Conservation (phyloP, 2,888 invertebrate species). For the Pristionchus japonicus region DNA sequence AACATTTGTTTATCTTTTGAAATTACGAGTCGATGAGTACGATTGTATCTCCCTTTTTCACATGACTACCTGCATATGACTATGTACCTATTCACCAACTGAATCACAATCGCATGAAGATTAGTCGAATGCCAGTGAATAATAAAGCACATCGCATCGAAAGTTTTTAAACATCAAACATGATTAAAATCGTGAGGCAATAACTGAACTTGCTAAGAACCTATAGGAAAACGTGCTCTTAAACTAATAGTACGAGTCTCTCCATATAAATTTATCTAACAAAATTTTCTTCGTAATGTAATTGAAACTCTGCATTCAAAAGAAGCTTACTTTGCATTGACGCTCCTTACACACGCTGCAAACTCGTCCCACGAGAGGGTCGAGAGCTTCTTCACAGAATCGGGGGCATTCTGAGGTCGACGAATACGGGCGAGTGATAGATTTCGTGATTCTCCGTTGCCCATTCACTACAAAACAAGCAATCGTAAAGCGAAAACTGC, state of each 20-base stretch:
- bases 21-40: background rate
- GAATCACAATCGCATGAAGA: too few species aligned
- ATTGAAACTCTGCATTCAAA: too few species aligned
- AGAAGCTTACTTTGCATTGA: conserved; percentile 41
- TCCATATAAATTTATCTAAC: too few species aligned
- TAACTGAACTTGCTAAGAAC: too few species aligned
- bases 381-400: conserved; percentile 12
- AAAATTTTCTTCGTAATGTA: too few species aligned
- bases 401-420: background rate
- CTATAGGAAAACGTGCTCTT: too few species aligned
- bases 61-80: background rate
- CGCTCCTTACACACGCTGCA: conserved; percentile 35
- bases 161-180: too few species aligned
- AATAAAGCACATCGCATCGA: too few species aligned
- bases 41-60: background rate
- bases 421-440: background rate
- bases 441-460: background rate
- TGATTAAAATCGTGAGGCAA: too few species aligned
- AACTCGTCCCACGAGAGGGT: conserved; percentile 37
- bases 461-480: background rate
- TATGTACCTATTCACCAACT: too few species aligned
- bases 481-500: background rate
- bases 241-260: too few species aligned
- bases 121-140: too few species aligned
- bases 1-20: background rate